Conservation (phyloP, 2,888 invertebrate genomes). For the Trachelus tabidus region DNA sequence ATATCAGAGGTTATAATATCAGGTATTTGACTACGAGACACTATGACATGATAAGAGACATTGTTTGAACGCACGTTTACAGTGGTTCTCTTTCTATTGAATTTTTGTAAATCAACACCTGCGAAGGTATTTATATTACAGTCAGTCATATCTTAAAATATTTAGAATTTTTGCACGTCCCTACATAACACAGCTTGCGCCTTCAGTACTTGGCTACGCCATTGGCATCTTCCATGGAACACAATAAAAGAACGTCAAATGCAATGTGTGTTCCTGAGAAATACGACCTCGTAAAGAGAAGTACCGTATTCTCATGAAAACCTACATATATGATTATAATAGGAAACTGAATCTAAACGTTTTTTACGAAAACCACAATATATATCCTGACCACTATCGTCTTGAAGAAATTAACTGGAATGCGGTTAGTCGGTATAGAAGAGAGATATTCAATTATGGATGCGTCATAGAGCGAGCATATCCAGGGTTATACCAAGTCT, state of each 20-base stretch:
- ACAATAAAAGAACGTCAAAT: neutral
- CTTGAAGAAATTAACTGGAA: neutral
- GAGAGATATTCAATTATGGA: neutral
- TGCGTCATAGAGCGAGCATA: neutral
- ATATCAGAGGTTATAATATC: neutral
- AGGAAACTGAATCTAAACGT: neutral
- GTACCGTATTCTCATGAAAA: neutral
- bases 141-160: neutral
- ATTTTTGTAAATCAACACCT: neutral
- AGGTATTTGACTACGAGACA: conserved; percentile 6
- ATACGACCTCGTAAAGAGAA: neutral
- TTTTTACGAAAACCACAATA: neutral
- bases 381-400: neutral
- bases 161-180: neutral
- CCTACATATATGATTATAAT: neutral
- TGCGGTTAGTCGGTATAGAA: neutral
- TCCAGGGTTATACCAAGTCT: neutral
- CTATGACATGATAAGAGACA: neutral
- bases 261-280: neutral
- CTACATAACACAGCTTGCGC: neutral
- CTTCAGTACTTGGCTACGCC: neutral
- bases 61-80: neutral
- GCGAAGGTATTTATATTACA: neutral
- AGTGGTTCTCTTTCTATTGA: neutral
- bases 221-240: neutral